Percentiles rank a stretch among this genome's conserved stretches.
phyloP scores from a whole-genome alignment of 2,797 vertebrate species.

The Atherinosoma microstoma region DNA sequence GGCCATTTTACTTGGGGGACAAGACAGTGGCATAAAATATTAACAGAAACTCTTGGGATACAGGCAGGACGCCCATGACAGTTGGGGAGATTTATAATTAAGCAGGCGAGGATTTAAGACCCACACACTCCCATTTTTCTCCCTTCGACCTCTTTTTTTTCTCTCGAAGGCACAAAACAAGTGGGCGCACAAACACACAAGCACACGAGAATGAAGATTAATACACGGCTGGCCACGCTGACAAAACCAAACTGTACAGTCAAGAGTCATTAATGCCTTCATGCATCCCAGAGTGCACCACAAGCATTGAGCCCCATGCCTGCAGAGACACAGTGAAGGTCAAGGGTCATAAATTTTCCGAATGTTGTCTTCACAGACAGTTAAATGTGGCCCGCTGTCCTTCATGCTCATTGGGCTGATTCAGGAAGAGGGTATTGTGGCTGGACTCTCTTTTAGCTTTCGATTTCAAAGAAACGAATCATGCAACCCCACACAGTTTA shows the following conservation, averaged over 20 bases:
- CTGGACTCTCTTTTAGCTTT: constrained; percentile 21
- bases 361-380: constrained; percentile 73
- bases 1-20: constrained; percentile 59
- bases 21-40: constrained; percentile 70
- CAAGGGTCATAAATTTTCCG: constrained; percentile 76
- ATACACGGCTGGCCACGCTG: constrained; percentile 60
- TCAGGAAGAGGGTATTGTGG: constrained; percentile 10
- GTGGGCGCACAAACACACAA: constrained; percentile 4
- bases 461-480: constrained; percentile 44
- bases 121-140: constrained; percentile 33
- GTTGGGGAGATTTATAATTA: constrained; percentile 83
- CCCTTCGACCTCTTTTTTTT: constrained; percentile 22
- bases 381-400: constrained; percentile 63
- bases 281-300: constrained; percentile 56
- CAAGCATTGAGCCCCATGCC: constrained; percentile 36
- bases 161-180: constrained; percentile 17
- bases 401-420: constrained; percentile 59
- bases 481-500: constrained; percentile 54
- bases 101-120: constrained; percentile 74
- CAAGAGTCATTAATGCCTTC: constrained; percentile 72
- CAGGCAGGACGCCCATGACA: constrained; percentile 63
- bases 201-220: constrained; percentile 61
- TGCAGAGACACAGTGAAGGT: constrained; percentile 60
- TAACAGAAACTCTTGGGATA: constrained; percentile 70
- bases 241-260: constrained; percentile 68